These are phyloP conservation scores for Drosophila tristis DNA, from an alignment of 1,140 invertebrate species.

Conservation along the genomic window DNA sequence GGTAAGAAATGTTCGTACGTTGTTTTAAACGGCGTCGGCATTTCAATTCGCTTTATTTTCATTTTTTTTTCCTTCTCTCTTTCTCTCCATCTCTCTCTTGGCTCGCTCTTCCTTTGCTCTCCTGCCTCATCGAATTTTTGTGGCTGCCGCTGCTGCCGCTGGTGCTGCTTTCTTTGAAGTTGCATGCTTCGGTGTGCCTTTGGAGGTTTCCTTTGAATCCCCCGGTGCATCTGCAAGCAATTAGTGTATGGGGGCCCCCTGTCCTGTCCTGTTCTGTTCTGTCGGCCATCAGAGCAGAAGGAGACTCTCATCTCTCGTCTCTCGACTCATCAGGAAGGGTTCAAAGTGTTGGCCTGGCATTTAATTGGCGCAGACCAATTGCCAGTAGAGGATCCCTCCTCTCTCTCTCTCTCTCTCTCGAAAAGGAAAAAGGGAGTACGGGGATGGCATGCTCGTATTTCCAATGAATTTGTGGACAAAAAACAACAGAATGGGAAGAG, in stretches of 20 bases:
- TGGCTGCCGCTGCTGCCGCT: conserved; percentile 25
- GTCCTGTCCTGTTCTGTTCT: not conserved
- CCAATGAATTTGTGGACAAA: conserved; percentile 68
- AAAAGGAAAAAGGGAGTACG: not conserved
- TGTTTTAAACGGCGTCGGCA: conserved; percentile 65
- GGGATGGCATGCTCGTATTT: conserved; percentile 49
- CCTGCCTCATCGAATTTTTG: conserved; percentile 42
- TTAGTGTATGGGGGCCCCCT: conserved; percentile 69
- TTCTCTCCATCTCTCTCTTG: conserved; percentile 12
- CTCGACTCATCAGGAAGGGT: conserved; percentile 42
- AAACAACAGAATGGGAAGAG: conserved; percentile 2
- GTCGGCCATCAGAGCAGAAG: too few relatives aligned
- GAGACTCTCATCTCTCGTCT: conserved; percentile 1
- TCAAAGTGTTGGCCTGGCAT: conserved; percentile 80
- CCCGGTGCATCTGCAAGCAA: conserved; percentile 73
- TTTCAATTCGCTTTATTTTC: conserved; percentile 72
- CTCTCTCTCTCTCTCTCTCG: conserved; percentile 2
- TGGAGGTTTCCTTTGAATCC: conserved; percentile 77
- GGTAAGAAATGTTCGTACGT: conserved; percentile 79
- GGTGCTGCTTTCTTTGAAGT: conserved; percentile 73
- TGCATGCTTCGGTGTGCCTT: conserved; percentile 78
- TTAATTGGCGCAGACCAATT: conserved; percentile 80
- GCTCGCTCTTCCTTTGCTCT: conserved; percentile 20
- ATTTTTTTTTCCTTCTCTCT: conserved; percentile 25
- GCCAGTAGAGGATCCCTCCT: conserved; percentile 22